A percentile compares a stretch with the other conserved stretches of the same genome.
phyloP scores from a whole-genome alignment of 2,113 vertebrate genomes.

The Fregetta grallaria region DNA sequence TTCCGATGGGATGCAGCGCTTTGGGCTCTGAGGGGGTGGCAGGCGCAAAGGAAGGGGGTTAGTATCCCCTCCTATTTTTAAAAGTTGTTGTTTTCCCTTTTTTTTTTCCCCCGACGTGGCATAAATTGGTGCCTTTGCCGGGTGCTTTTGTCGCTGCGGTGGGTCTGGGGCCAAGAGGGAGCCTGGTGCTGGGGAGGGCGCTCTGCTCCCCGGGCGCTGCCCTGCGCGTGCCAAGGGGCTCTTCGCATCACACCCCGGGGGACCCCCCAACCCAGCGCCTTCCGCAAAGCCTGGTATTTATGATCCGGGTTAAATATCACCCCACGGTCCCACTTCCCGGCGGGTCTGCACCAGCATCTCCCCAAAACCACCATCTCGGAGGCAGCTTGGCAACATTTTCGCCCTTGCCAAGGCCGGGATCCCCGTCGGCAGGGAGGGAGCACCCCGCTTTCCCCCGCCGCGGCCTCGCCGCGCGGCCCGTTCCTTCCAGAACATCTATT shows the following conservation, averaged over 20 bases:
- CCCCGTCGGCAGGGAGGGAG: fast-evolving
- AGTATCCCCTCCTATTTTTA: background rate
- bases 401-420: background rate
- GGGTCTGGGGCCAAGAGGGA: background rate
- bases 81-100: background rate
- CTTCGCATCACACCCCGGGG: background rate
- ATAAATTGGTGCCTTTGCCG: background rate
- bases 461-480: background rate
- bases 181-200: no score
- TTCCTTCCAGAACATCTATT: constrained; percentile 66
- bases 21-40: background rate
- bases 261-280: background rate
- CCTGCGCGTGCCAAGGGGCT: background rate
- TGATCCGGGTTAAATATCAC: background rate
- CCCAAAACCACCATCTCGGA: fast-evolving
- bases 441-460: background rate
- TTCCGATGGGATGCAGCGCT: fast-evolving
- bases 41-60: background rate
- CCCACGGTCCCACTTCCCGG: fast-evolving
- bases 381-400: background rate
- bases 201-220: background rate
- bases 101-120: fast-evolving
- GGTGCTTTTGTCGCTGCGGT: background rate
- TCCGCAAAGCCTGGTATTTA: background rate
- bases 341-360: background rate